These are phyloP conservation scores for Standfussiana lucernea DNA, from an alignment of 2,888 invertebrate species.

Conservation along the genomic window DNA sequence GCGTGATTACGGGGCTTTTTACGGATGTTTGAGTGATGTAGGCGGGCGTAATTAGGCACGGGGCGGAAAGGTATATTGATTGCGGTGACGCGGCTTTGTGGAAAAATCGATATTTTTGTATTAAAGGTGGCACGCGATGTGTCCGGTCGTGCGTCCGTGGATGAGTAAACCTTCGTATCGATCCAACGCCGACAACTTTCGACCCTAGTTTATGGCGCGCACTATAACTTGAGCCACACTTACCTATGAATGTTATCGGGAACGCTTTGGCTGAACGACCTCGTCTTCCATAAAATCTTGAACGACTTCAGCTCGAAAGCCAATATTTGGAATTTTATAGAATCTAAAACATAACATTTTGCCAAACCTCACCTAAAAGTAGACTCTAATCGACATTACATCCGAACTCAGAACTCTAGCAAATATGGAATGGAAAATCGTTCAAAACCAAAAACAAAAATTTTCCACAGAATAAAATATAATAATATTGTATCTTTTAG, in stretches of 20 bases:
- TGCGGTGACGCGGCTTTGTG: conserved; percentile 90
- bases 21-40: conserved; percentile 89
- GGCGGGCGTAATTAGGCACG: conserved; percentile 90
- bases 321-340: conserved; percentile 48
- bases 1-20: conserved; percentile 85
- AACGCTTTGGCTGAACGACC: conserved; percentile 73
- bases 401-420: conserved; percentile 3
- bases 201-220: conserved; percentile 85
- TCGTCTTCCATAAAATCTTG: conserved; percentile 73
- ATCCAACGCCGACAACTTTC: conserved; percentile 83
- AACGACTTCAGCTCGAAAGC: conserved; percentile 59
- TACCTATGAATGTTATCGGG: conserved; percentile 73
- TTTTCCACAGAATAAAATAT: background rate
- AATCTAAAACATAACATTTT: conserved; percentile 34
- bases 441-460: background rate
- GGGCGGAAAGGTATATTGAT: conserved; percentile 91
- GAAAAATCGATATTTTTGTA: conserved; percentile 90
- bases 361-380: conserved; percentile 22
- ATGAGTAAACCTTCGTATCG: conserved; percentile 87
- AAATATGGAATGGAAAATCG: background rate
- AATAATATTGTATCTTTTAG: background rate
- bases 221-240: conserved; percentile 82
- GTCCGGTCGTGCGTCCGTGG: conserved; percentile 87
- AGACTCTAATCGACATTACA: conserved; percentile 9
- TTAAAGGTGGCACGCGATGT: conserved; percentile 89